A percentile compares a stretch with the other conserved stretches of the same genome.
These are phyloP conservation scores for Peribatodes rhomboidaria DNA, from an alignment of 2,888 invertebrate species.

Conservation along the genomic window DNA sequence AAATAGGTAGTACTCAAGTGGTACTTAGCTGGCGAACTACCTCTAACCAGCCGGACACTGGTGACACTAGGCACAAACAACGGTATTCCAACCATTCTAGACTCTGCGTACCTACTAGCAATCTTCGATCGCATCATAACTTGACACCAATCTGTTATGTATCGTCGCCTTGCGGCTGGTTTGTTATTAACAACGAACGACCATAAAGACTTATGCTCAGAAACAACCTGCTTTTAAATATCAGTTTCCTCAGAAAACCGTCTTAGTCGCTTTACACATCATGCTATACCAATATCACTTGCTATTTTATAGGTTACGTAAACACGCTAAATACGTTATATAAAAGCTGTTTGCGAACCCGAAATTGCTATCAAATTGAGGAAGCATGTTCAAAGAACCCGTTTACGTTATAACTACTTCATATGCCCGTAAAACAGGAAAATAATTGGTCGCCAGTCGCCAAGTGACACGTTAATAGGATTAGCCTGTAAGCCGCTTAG, in stretches of 20 bases:
- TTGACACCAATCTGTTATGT: too few relatives aligned
- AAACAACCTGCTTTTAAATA: neutral
- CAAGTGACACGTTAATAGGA: slow-evolving; percentile 51
- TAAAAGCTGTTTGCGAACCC: slow-evolving; percentile 7
- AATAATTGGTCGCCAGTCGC: slow-evolving; percentile 38
- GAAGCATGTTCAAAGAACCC: slow-evolving; percentile 27
- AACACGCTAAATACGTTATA: slow-evolving; percentile 2
- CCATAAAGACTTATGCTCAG: too few relatives aligned
- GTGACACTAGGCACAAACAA: too few relatives aligned
- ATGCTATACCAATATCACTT: neutral
- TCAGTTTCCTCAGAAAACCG: neutral
- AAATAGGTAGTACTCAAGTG: too few relatives aligned
- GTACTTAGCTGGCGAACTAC: too few relatives aligned
- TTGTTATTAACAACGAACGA: too few relatives aligned
- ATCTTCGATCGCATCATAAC: too few relatives aligned
- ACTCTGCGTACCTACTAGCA: too few relatives aligned
- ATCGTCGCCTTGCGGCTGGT: too few relatives aligned
- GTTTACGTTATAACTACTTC: slow-evolving; percentile 20
- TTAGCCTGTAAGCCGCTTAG: slow-evolving; percentile 47
- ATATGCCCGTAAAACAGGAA: slow-evolving; percentile 22
- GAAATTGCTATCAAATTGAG: slow-evolving; percentile 22
- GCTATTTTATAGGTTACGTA: neutral
- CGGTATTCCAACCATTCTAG: too few relatives aligned
- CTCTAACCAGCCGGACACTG: too few relatives aligned
- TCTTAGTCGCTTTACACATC: neutral